phyloP scores from a whole-genome alignment of 1,140 invertebrate genomes.

The Cephus cinctus region DNA sequence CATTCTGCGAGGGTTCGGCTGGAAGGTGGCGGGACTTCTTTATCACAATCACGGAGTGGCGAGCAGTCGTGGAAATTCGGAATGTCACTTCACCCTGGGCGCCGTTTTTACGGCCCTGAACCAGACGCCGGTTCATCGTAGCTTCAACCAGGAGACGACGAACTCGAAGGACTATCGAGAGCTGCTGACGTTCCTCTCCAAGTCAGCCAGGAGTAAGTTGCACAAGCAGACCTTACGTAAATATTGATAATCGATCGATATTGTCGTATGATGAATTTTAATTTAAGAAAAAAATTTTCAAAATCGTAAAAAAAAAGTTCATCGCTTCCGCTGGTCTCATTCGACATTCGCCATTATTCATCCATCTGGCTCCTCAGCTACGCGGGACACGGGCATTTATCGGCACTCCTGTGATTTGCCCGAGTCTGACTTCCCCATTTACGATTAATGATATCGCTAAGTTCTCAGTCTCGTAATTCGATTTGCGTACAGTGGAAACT shows the following conservation, averaged over 20 bases:
- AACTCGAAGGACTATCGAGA: slow-evolving; percentile 59
- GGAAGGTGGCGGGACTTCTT: slow-evolving; percentile 68
- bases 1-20: slow-evolving; percentile 70
- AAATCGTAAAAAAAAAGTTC: too few relatives aligned
- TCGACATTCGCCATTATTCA: too few relatives aligned
- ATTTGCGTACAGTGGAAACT: too few relatives aligned
- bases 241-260: not conserved
- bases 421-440: too few relatives aligned
- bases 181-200: slow-evolving; percentile 65
- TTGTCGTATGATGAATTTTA: too few relatives aligned
- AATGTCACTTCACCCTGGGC: slow-evolving; percentile 71
- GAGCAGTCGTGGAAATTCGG: slow-evolving; percentile 63
- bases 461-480: too few relatives aligned
- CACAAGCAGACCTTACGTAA: not conserved
- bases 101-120: slow-evolving; percentile 68
- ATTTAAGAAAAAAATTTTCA: too few relatives aligned
- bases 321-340: too few relatives aligned
- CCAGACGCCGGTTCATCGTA: slow-evolving; percentile 59
- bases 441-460: too few relatives aligned
- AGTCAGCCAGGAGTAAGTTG: slow-evolving; percentile 77
- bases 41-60: slow-evolving; percentile 68
- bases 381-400: too few relatives aligned
- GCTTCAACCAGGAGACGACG: slow-evolving; percentile 63
- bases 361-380: too few relatives aligned
- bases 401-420: too few relatives aligned